These are phyloP conservation scores for Operophtera brumata DNA, from an alignment of 2,888 invertebrate genomes.

Conservation along the genomic window DNA sequence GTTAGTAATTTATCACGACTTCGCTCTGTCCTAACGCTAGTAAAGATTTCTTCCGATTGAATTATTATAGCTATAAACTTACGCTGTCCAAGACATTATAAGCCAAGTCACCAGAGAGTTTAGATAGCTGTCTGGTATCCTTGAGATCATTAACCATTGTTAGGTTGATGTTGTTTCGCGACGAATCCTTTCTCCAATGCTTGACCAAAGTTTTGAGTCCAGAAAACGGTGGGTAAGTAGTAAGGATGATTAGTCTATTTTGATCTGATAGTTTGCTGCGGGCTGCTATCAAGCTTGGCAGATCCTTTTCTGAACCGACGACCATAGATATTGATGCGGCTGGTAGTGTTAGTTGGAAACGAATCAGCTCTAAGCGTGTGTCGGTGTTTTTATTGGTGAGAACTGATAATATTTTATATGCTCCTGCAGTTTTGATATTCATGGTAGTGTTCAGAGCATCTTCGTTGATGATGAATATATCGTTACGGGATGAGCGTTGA, in stretches of 20 bases:
- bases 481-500: neutral
- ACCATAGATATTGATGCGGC: conserved; percentile 26
- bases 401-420: conserved; percentile 9
- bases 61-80: conserved; percentile 17
- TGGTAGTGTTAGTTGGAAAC: conserved; percentile 26
- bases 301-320: conserved; percentile 31
- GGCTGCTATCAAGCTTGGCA: conserved; percentile 28
- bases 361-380: conserved; percentile 30
- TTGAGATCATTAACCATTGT: conserved; percentile 29
- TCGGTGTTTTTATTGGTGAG: conserved; percentile 6
- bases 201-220: conserved; percentile 37
- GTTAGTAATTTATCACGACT: no score
- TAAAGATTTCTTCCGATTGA: no score
- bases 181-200: conserved; percentile 35
- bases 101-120: conserved; percentile 30
- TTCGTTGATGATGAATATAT: conserved; percentile 17
- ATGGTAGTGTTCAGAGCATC: neutral
- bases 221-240: conserved; percentile 34
- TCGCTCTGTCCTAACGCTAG: no score
- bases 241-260: conserved; percentile 34
- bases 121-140: conserved; percentile 16
- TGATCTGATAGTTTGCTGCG: conserved; percentile 23
- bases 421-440: neutral
- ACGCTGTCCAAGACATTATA: conserved; percentile 34
- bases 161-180: conserved; percentile 33